Evolutionary conservation across 2,888 invertebrate species (phyloP), one percentile per base, ranked within the genome.

Genomic region (Hybos culiciformis): DNA sequence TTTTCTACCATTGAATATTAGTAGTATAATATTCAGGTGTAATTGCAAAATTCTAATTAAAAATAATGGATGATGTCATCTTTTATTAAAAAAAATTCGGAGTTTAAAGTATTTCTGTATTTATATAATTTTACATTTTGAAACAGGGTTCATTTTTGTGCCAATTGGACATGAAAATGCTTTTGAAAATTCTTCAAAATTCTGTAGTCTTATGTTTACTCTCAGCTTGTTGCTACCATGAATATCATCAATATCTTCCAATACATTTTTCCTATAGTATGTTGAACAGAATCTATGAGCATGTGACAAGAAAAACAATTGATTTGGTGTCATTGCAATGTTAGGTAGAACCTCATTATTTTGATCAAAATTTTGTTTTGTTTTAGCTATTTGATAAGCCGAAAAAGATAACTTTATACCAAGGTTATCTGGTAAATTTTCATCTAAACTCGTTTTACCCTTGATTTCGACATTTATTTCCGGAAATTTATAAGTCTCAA

Each of bases 41-140:
- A n/a, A n/a, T n/a, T n/a, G n/a, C n/a, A n/a, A n/a, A n/a, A n/a
- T n/a, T n/a, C n/a, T n/a, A n/a, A n/a, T n/a, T n/a, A n/a, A n/a
- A n/a, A n/a, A n/a, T n/a, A n/a, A n/a, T n/a, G n/a, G n/a, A n/a
- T n/a, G n/a, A n/a, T n/a, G n/a, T n/a, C n/a, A n/a, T n/a, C n/a
- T n/a, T n/a, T n/a, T n/a, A n/a, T n/a, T n/a, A n/a, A n/a, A n/a
- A n/a, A n/a, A n/a, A n/a, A n/a, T n/a, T n/a, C n/a, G n/a, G n/a
- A n/a, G 12, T 26, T 26, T 26, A 26, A 3, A 9, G 12, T 26
- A 26, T 12, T 26, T 5, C 12, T 5, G 3, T 5, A 26, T 12
- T 18, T 36, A 39, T 18, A 39, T 31, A 19, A 39, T 29, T 23
- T 5, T 29, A 42, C 45, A 45, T 19, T 45, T 45, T 17, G 29